phyloP scores from a whole-genome alignment of 1,140 invertebrate species.

The Tetramorium parvispinum region DNA sequence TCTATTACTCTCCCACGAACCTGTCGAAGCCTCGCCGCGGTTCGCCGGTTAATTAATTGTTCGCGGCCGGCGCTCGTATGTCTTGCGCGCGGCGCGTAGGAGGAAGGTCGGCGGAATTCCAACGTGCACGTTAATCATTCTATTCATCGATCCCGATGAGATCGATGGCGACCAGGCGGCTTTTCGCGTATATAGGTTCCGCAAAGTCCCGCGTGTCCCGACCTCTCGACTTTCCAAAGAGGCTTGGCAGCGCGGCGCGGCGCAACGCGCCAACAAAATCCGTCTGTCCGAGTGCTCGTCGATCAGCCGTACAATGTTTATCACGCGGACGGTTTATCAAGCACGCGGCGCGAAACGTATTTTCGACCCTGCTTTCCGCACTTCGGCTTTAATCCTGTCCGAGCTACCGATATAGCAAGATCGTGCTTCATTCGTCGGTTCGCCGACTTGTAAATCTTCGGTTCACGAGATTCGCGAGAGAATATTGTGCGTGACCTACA shows the following conservation, averaged over 20 bases:
- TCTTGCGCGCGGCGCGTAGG: slow-evolving; percentile 55
- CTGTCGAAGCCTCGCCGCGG: slow-evolving; percentile 45
- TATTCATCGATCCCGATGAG: slow-evolving; percentile 68
- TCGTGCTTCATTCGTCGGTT: too few species aligned
- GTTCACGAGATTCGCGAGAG: neutral
- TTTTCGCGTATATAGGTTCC: slow-evolving; percentile 32
- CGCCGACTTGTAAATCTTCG: neutral
- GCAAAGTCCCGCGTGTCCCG: slow-evolving; percentile 34
- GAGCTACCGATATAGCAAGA: neutral
- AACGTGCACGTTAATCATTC: slow-evolving; percentile 69
- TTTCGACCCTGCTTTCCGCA: neutral
- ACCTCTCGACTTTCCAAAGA: slow-evolving; percentile 63
- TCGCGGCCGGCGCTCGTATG: slow-evolving; percentile 39
- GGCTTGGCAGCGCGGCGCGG: neutral
- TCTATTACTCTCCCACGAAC: slow-evolving; percentile 51
- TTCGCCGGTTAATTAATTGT: slow-evolving; percentile 71
- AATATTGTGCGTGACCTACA: neutral
- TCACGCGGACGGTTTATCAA: slow-evolving; percentile 9
- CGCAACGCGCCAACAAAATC: slow-evolving; percentile 20
- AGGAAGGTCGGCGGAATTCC: slow-evolving; percentile 58
- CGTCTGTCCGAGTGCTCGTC: slow-evolving; percentile 22
- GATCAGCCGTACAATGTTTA: neutral
- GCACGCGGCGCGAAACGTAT: neutral
- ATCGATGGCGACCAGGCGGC: slow-evolving; percentile 59
- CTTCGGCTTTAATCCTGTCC: neutral